phyloP scores from a whole-genome alignment of 35 echinoderm and acorn worm species.

The Amphiura filiformis region DNA sequence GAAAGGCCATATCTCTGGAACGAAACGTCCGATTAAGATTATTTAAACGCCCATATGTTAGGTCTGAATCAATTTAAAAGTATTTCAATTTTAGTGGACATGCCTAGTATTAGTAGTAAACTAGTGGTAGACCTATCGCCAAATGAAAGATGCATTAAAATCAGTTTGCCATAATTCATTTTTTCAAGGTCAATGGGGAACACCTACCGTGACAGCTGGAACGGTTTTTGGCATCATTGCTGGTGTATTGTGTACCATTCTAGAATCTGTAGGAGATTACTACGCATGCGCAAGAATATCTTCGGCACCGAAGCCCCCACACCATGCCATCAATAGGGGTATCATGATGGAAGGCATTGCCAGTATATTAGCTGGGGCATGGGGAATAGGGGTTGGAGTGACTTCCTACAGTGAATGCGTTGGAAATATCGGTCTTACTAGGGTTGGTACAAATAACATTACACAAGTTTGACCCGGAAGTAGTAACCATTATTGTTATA shows the following conservation, averaged over 20 bases:
- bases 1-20: too few relatives aligned
- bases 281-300: conserved; percentile 80
- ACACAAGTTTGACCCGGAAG: too few relatives aligned
- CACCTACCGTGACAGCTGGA: conserved; percentile 54
- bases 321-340: conserved; percentile 81
- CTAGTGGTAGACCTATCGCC: too few relatives aligned
- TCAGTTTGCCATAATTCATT: too few relatives aligned
- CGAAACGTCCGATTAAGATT: too few relatives aligned
- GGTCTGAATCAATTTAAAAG: too few relatives aligned
- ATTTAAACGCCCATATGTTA: too few relatives aligned
- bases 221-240: conserved; percentile 77
- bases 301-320: conserved; percentile 66
- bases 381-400: conserved; percentile 78
- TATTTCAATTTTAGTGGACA: too few relatives aligned
- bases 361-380: conserved; percentile 80
- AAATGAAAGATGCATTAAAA: too few relatives aligned
- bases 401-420: conserved; percentile 92
- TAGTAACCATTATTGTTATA: too few relatives aligned
- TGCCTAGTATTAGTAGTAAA: too few relatives aligned
- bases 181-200: conserved; percentile 91
- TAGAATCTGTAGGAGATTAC: conserved; percentile 86
- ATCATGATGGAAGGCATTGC: conserved; percentile 78
- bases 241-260: conserved; percentile 70
- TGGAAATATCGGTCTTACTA: conserved; percentile 78
- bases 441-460: too few relatives aligned